Conservation (phyloP, 2,797 vertebrate species). For the Picus viridis region DNA sequence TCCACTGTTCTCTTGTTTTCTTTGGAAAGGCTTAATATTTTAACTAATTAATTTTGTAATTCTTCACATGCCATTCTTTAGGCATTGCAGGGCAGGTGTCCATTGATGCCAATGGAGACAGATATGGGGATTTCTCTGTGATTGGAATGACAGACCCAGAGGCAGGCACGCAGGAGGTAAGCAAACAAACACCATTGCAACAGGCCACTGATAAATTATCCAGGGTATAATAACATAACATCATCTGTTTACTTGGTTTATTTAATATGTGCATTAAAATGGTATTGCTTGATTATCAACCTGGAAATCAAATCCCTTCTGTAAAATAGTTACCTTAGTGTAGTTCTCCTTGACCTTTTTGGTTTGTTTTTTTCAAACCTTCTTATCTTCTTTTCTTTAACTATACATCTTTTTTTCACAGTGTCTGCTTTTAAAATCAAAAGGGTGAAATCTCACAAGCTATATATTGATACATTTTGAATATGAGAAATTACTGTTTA, state of each 20-base stretch:
- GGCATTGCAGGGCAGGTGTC: conserved; percentile 97
- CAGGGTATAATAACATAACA: neutral
- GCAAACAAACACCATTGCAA: neutral
- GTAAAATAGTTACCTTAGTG: neutral
- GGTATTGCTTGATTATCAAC: neutral
- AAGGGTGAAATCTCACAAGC: neutral
- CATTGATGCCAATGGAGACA: conserved; percentile 92
- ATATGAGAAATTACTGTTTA: neutral
- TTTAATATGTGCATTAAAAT: neutral
- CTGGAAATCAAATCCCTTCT: neutral
- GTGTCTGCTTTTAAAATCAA: neutral
- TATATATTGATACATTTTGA: neutral
- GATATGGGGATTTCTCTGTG: conserved; percentile 95
- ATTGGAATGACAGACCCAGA: conserved; percentile 92
- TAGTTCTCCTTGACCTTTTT: neutral
- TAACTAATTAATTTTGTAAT: conserved; percentile 79
- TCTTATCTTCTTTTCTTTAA: neutral
- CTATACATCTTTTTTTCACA: neutral
- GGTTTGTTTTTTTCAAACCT: neutral
- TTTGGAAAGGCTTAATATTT: conserved; percentile 75
- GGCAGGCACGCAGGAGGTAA: conserved; percentile 92
- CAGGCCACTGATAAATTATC: neutral
- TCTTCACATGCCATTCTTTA: conserved; percentile 77
- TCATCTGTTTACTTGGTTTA: neutral
- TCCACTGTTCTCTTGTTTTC: conserved; percentile 79